A percentile compares a stretch with the other conserved stretches of the same genome.
Evolutionary conservation across 1,140 invertebrate species (phyloP).

Genomic region (Procambarus virginalis): DNA sequence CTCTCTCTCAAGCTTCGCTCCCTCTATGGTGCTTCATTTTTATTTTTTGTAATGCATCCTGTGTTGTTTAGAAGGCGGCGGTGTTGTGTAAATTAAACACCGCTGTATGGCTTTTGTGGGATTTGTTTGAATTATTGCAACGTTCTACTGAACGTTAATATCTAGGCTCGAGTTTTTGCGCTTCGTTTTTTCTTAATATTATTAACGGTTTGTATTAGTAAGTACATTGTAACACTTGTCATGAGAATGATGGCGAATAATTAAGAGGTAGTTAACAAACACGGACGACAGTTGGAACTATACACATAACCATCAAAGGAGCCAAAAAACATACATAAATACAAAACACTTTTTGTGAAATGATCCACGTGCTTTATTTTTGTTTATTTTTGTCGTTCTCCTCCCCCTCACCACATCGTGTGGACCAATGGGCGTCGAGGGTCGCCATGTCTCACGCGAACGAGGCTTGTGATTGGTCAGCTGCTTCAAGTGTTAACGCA

Average conservation of each 20-base stretch:
- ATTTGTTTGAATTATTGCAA: not conserved
- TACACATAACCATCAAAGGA: not conserved
- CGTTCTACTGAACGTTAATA: not conserved
- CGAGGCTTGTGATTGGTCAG: not conserved
- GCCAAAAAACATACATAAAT: not conserved
- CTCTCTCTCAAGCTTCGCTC: not conserved
- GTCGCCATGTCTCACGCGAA: constrained; percentile 27
- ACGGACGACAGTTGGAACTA: not conserved
- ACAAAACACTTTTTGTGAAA: not conserved
- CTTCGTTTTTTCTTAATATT: not conserved
- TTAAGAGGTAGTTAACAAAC: not conserved
- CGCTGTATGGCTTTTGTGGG: not conserved
- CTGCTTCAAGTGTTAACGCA: constrained; percentile 3
- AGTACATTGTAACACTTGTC: no score
- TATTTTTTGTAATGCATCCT: not conserved
- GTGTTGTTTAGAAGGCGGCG: not conserved
- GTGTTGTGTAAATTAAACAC: no score
- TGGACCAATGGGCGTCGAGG: constrained; percentile 16
- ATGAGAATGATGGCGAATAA: no score
- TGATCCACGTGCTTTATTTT: not conserved
- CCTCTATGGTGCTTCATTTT: not conserved
- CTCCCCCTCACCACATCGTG: not conserved
- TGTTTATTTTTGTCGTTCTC: not conserved
- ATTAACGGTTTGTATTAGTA: no score
- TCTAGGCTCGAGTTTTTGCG: not conserved